Evolutionary conservation across 2,113 vertebrate genomes (phyloP).

Genomic region (Gallinago media): DNA sequence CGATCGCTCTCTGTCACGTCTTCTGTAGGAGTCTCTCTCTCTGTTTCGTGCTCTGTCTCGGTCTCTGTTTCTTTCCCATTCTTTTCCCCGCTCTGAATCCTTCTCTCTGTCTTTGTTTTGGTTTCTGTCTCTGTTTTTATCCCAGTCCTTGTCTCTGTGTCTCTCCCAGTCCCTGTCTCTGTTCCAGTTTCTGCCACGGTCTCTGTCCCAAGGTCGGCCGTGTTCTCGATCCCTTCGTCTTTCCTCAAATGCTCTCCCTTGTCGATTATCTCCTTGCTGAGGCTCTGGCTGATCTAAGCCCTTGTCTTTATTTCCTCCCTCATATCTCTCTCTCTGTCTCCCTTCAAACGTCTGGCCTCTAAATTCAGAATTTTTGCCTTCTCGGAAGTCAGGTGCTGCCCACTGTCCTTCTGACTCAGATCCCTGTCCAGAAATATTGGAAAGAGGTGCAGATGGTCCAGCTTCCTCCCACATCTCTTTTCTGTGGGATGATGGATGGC

Average conservation of each 20-base stretch:
- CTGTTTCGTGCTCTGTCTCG: constrained; percentile 37
- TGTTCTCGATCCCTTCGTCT: constrained; percentile 82
- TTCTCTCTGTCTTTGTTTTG: constrained; percentile 72
- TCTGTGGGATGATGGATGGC: constrained; percentile 79
- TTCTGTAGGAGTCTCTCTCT: constrained; percentile 60
- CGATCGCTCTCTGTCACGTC: constrained; percentile 67
- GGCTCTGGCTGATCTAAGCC: constrained; percentile 64
- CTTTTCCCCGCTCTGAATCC: constrained; percentile 64
- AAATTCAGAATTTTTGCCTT: constrained; percentile 80
- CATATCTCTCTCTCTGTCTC: constrained; percentile 85
- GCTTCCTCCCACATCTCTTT: constrained; percentile 80
- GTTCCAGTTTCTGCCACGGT: constrained; percentile 79
- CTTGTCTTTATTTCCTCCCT: constrained; percentile 83
- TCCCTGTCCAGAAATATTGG: constrained; percentile 68
- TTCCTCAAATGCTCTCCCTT: constrained; percentile 85
- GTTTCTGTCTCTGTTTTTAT: constrained; percentile 62
- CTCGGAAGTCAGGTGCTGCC: constrained; percentile 83
- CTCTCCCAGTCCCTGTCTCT: constrained; percentile 81
- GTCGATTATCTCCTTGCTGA: constrained; percentile 80
- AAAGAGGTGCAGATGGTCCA: constrained; percentile 42
- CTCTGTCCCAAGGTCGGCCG: constrained; percentile 72
- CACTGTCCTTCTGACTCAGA: constrained; percentile 80
- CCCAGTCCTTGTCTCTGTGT: constrained; percentile 74
- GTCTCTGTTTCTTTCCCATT: constrained; percentile 67
- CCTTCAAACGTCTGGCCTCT: constrained; percentile 78